These are phyloP conservation scores for Tanypteryx hageni DNA, from an alignment of 2,888 invertebrate species.

Conservation along the genomic window DNA sequence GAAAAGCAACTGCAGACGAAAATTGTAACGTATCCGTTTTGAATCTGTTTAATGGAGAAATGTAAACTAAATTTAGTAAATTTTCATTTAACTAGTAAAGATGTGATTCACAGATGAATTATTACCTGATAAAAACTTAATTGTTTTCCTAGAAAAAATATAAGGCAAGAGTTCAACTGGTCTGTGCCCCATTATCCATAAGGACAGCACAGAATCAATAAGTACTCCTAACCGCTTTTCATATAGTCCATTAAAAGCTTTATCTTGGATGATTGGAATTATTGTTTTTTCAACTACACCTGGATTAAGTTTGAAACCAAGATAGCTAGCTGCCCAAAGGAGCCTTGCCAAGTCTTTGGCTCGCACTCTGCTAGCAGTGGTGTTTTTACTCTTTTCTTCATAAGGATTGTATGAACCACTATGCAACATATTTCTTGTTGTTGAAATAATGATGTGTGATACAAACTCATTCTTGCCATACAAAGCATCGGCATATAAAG, in stretches of 20 bases:
- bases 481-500: conserved; percentile 74
- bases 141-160: conserved; percentile 18
- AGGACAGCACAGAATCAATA: conserved; percentile 73
- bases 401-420: conserved; percentile 71
- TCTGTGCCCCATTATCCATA: conserved; percentile 75
- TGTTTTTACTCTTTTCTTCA: conserved; percentile 10
- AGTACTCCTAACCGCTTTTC: conserved; percentile 71
- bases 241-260: conserved; percentile 69
- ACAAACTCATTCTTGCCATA: conserved; percentile 73
- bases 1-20: conserved; percentile 73
- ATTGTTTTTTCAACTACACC: conserved; percentile 22
- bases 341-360: conserved; percentile 75
- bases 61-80: conserved; percentile 48
- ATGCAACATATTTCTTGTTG: conserved; percentile 68
- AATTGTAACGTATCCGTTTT: conserved; percentile 68
- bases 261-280: conserved; percentile 53
- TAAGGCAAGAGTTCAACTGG: conserved; percentile 71
- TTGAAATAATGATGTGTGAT: conserved; percentile 70
- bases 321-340: conserved; percentile 74
- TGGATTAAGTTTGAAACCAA: conserved; percentile 71
- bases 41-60: conserved; percentile 50
- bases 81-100: not conserved
- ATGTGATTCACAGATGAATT: not conserved
- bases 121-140: conserved; percentile 32
- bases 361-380: conserved; percentile 70